These are phyloP conservation scores for Leucoraja erinaceus DNA, from an alignment of 2,113 vertebrate genomes.

Conservation along the genomic window DNA sequence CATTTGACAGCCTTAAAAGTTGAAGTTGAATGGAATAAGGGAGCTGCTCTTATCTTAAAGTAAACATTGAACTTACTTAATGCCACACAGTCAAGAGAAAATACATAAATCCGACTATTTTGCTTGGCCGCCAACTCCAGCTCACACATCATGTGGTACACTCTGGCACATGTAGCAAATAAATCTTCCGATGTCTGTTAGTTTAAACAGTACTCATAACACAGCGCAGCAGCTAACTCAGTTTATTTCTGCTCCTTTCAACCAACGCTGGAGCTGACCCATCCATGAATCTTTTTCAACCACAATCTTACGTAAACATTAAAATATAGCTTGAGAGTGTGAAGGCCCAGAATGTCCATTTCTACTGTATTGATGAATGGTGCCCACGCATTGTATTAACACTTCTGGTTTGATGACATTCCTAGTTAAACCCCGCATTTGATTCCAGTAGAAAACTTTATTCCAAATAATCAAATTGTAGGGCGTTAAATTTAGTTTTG, in stretches of 20 bases:
- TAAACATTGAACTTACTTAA: neutral
- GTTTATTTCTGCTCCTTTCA: neutral
- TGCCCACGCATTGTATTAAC: neutral
- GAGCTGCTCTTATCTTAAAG: constrained; percentile 10
- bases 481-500: neutral
- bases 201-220: neutral
- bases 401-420: neutral
- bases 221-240: neutral
- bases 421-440: neutral
- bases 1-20: neutral
- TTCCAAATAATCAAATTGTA: too few species aligned
- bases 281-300: neutral
- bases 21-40: constrained; percentile 15
- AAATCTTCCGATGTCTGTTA: neutral
- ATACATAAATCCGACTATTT: neutral
- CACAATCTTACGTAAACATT: constrained; percentile 3
- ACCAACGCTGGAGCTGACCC: neutral
- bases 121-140: neutral
- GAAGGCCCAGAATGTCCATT: too few species aligned
- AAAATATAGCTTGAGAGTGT: neutral
- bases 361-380: neutral
- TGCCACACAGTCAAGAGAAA: neutral
- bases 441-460: neutral
- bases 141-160: constrained; percentile 13
- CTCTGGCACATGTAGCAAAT: neutral